phyloP scores from a whole-genome alignment of 1,140 invertebrate genomes.

The Delia radicum region DNA sequence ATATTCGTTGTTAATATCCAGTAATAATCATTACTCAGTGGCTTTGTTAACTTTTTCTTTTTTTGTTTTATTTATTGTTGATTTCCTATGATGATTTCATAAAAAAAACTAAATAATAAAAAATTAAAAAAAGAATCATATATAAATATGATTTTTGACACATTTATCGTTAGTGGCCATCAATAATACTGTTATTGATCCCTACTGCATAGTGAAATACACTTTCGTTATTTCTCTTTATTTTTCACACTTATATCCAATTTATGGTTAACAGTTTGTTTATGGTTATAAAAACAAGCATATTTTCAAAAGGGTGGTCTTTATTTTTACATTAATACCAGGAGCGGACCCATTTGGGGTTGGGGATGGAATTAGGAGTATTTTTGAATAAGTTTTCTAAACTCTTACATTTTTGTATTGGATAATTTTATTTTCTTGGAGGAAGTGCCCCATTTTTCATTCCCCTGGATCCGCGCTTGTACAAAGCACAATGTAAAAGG shows the following conservation, averaged over 20 bases:
- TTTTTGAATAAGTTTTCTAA: too few relatives aligned
- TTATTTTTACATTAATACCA: too few relatives aligned
- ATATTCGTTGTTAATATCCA: background rate
- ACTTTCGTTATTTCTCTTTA: background rate
- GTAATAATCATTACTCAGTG: background rate
- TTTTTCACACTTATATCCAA: background rate
- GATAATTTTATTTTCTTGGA: too few relatives aligned
- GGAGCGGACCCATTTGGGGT: too few relatives aligned
- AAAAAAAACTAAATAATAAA: background rate
- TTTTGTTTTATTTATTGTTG: background rate
- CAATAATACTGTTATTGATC: background rate
- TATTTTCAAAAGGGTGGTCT: too few relatives aligned
- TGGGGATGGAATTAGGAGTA: too few relatives aligned
- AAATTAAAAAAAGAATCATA: background rate
- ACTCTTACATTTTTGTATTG: too few relatives aligned
- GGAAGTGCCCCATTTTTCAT: too few relatives aligned
- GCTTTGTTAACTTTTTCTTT: background rate
- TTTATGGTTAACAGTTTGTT: background rate
- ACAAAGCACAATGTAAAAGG: too few relatives aligned
- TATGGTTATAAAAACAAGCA: background rate
- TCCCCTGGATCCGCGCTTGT: too few relatives aligned
- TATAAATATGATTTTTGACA: slow-evolving; percentile 2
- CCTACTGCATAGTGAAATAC: too few relatives aligned
- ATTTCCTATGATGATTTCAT: background rate
- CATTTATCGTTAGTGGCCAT: slow-evolving; percentile 4